phyloP scores from a whole-genome alignment of 2,888 invertebrate species.

The Alcis repandata region DNA sequence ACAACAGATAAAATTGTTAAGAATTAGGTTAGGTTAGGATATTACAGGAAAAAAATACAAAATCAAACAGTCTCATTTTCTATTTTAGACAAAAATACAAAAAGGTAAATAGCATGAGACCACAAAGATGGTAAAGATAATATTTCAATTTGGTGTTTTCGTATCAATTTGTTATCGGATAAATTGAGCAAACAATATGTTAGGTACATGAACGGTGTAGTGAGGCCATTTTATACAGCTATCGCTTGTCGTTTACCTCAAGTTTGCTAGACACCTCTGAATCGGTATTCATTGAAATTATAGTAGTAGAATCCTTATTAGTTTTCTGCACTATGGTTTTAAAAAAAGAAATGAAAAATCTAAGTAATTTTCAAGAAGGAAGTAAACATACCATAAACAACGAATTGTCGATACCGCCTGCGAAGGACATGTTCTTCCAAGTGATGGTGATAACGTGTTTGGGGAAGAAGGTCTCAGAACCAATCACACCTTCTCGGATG shows the following conservation, averaged over 20 bases:
- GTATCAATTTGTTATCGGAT: constrained; percentile 1
- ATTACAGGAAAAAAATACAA: not conserved
- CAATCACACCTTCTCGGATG: constrained; percentile 95
- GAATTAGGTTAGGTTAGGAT: not conserved
- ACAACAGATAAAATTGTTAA: constrained; percentile 53
- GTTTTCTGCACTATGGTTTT: too few relatives aligned
- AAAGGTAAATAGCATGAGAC: too few relatives aligned
- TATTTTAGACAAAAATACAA: not conserved
- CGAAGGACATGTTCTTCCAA: constrained; percentile 98
- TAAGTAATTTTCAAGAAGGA: too few relatives aligned
- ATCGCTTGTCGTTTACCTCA: not conserved
- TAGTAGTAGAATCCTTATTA: too few relatives aligned
- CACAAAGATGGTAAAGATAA: not conserved
- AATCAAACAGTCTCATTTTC: too few relatives aligned
- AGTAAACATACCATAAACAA: constrained; percentile 87
- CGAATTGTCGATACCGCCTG: constrained; percentile 94
- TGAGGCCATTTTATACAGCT: not conserved
- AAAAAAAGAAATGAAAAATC: too few relatives aligned
- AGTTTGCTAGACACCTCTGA: too few relatives aligned
- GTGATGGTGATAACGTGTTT: constrained; percentile 96
- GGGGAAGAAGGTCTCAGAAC: constrained; percentile 95
- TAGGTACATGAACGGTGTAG: not conserved
- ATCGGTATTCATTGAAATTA: too few relatives aligned
- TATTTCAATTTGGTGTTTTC: not conserved
- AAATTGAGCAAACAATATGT: not conserved